Conservation (phyloP, 2,888 invertebrate species). For the Coleophora deauratella region DNA sequence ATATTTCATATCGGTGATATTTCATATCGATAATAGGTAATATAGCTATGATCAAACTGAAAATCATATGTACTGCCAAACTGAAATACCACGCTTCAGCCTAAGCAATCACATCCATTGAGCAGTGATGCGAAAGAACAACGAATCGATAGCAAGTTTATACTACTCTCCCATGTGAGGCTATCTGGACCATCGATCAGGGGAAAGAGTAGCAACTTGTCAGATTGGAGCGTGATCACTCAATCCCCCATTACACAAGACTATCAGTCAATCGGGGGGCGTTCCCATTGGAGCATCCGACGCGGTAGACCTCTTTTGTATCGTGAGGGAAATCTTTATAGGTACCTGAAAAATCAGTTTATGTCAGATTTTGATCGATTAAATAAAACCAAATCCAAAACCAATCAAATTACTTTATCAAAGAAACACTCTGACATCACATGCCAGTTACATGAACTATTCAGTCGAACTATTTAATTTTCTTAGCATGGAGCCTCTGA, state of each 20-base stretch:
- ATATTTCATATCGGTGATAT: too few species aligned
- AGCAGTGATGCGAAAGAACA: not conserved
- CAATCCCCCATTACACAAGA: constrained; percentile 61
- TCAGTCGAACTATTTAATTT: too few species aligned
- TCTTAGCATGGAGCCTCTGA: too few species aligned
- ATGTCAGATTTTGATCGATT: not conserved
- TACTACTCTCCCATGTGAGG: not conserved
- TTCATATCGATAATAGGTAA: too few species aligned
- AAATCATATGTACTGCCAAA: too few species aligned
- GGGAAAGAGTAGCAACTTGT: constrained; percentile 57
- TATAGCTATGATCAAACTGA: too few species aligned
- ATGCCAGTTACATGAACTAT: not conserved
- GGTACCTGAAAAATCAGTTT: not conserved
- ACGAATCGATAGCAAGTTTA: not conserved
- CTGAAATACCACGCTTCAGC: too few species aligned
- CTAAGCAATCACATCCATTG: not conserved
- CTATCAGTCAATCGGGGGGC: constrained; percentile 54
- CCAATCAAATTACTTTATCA: not conserved
- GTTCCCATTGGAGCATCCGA: constrained; percentile 3
- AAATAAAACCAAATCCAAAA: not conserved
- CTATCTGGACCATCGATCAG: constrained; percentile 50
- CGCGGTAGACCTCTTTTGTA: constrained; percentile 1
- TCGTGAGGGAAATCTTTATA: not conserved
- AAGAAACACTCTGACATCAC: not conserved
- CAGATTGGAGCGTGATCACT: constrained; percentile 69